Percentiles rank a stretch among this genome's conserved stretches.
phyloP scores from a whole-genome alignment of 2,113 vertebrate genomes.

The Zeus faber region DNA sequence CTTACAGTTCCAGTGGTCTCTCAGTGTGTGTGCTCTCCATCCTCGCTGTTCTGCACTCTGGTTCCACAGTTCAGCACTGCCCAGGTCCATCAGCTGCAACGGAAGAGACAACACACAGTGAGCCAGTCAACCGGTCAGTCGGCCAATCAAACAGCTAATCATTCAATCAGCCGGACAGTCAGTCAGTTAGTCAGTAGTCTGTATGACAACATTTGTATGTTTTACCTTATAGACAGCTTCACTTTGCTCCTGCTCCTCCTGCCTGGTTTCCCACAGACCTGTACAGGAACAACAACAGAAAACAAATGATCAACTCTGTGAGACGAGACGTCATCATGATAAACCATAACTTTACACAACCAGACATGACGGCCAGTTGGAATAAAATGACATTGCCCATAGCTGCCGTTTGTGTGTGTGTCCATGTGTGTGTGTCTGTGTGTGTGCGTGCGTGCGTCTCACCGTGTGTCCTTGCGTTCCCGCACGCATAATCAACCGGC shows the following conservation, averaged over 20 bases:
- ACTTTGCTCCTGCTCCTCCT: slow-evolving; percentile 63
- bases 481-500: too few species aligned
- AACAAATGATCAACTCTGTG: not conserved
- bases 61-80: slow-evolving; percentile 47
- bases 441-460: slow-evolving; percentile 13
- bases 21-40: slow-evolving; percentile 50
- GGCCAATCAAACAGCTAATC: not conserved
- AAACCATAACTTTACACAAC: not conserved
- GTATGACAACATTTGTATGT: not conserved
- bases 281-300: slow-evolving; percentile 13
- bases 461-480: slow-evolving; percentile 32
- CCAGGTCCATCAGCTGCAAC: slow-evolving; percentile 51
- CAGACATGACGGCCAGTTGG: too few species aligned
- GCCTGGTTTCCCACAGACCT: slow-evolving; percentile 52
- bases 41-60: slow-evolving; percentile 48
- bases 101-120: slow-evolving; percentile 4
- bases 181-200: not conserved
- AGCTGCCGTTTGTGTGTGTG: not conserved
- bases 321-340: not conserved
- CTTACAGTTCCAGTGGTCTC: slow-evolving; percentile 58
- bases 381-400: too few species aligned
- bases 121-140: not conserved
- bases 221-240: slow-evolving; percentile 65
- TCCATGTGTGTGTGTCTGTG: slow-evolving; percentile 15
- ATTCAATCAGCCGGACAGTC: not conserved